Evolutionary conservation across 2,113 vertebrate species (phyloP).

Genomic region (Zapornia atra): DNA sequence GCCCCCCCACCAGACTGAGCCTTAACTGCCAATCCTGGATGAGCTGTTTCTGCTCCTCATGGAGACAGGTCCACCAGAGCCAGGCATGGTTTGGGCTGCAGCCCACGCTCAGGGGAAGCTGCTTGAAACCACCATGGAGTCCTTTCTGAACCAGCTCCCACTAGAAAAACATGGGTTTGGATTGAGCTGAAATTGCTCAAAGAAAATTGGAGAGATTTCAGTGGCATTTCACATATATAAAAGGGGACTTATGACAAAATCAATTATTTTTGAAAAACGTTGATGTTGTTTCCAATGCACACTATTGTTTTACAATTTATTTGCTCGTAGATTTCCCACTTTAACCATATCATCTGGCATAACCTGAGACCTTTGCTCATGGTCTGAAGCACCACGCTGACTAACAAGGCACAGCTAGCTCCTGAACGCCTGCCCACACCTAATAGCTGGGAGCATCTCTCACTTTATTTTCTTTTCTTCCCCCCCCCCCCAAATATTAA

Average conservation of each 20-base stretch:
- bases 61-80: neutral
- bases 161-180: neutral
- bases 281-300: neutral
- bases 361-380: neutral
- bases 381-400: neutral
- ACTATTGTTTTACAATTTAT: neutral
- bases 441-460: neutral
- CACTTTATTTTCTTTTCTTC: neutral
- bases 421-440: neutral
- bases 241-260: neutral
- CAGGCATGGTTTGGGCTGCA: neutral
- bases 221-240: neutral
- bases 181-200: neutral
- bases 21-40: neutral
- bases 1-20: neutral
- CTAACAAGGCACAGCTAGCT: neutral
- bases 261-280: neutral
- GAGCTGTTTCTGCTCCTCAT: neutral
- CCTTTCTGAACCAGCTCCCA: neutral
- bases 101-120: neutral
- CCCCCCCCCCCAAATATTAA: neutral
- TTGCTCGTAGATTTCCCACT: neutral
- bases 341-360: neutral
- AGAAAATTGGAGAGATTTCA: slow-evolving; percentile 2
- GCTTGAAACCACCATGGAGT: neutral